These are phyloP conservation scores for Nipponacmea schrenckii DNA, from an alignment of 2,888 invertebrate genomes.

Conservation along the genomic window DNA sequence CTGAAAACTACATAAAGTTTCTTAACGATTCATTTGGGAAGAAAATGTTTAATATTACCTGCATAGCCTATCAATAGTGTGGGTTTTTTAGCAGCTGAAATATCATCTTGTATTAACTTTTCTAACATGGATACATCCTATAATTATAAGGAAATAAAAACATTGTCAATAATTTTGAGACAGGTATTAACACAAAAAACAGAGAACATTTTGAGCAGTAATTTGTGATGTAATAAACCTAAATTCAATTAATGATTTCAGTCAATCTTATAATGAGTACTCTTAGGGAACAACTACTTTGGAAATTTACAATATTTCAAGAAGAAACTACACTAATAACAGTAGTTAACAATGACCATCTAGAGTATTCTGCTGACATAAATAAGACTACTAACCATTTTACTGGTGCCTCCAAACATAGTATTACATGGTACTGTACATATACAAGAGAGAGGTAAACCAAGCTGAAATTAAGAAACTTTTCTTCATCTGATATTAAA, in stretches of 20 bases:
- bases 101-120: slow-evolving; percentile 83
- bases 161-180: too few relatives aligned
- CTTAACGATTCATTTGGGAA: too few relatives aligned
- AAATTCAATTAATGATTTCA: too few relatives aligned
- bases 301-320: too few relatives aligned
- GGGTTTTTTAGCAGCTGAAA: slow-evolving; percentile 75
- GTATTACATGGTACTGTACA: slow-evolving; percentile 85
- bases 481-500: too few relatives aligned
- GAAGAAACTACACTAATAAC: too few relatives aligned
- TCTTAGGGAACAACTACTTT: too few relatives aligned
- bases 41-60: slow-evolving; percentile 53
- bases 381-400: slow-evolving; percentile 73
- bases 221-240: too few relatives aligned
- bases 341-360: too few relatives aligned
- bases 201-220: neutral
- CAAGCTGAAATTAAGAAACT: slow-evolving; percentile 72
- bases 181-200: neutral
- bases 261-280: too few relatives aligned
- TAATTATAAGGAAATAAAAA: slow-evolving; percentile 14
- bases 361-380: neutral
- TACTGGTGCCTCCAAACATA: slow-evolving; percentile 72
- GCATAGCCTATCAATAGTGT: slow-evolving; percentile 62
- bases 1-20: too few relatives aligned
- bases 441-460: slow-evolving; percentile 86
- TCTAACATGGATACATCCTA: slow-evolving; percentile 82